Conservation (phyloP, 1,140 invertebrate genomes). For the Saxidomus purpurata region DNA sequence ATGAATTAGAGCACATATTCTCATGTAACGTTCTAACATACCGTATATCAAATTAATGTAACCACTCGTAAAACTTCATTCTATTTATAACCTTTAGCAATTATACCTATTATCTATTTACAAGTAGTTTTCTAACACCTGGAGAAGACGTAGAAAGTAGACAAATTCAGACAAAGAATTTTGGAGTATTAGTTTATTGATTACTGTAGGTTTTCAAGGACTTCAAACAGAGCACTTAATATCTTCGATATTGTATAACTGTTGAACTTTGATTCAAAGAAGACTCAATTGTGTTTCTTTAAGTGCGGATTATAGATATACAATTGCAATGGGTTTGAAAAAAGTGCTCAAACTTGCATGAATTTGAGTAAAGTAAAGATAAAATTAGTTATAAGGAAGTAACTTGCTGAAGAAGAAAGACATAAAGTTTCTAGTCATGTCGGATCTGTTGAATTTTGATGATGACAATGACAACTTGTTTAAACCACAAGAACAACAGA, state of each 20-base stretch:
- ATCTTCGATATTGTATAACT: neutral
- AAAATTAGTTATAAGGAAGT: too few species aligned
- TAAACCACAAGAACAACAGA: conserved; percentile 6
- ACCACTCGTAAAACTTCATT: neutral
- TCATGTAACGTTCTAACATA: neutral
- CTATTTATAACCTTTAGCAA: neutral
- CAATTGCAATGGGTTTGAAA: too few species aligned
- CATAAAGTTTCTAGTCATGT: neutral
- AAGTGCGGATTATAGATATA: too few species aligned
- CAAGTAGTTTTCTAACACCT: neutral
- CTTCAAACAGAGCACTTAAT: neutral
- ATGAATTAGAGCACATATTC: neutral
- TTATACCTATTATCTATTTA: neutral
- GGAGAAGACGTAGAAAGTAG: neutral
- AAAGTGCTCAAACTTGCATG: too few species aligned
- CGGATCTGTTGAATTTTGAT: conserved; percentile 40
- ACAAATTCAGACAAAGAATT: too few species aligned
- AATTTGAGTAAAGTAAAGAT: too few species aligned
- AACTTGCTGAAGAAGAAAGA: neutral
- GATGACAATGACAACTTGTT: conserved; percentile 32
- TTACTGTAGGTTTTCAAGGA: neutral
- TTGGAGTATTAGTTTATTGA: too few species aligned
- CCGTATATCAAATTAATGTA: neutral
- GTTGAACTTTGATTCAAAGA: neutral
- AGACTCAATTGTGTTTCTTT: too few species aligned